Percentiles rank a stretch among this genome's conserved stretches.
Evolutionary conservation across 2,888 invertebrate genomes (phyloP).

Genomic region (Apamea epomidion): DNA sequence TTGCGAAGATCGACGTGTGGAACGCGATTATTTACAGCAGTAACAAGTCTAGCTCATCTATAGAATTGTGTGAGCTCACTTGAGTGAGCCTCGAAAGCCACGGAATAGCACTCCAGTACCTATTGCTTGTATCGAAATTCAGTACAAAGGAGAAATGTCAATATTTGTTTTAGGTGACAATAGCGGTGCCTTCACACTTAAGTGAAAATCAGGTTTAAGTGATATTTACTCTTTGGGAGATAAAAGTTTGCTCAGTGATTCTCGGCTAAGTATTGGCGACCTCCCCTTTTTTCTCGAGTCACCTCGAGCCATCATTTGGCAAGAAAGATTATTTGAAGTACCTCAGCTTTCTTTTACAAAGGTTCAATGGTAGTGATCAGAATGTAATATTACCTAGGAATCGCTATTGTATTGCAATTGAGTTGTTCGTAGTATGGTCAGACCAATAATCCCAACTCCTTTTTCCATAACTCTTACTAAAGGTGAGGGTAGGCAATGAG

Average conservation of each 20-base stretch:
- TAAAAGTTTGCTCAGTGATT: conserved; percentile 35
- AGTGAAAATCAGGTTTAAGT: conserved; percentile 50
- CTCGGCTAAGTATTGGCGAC: conserved; percentile 1
- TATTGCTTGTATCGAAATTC: conserved; percentile 19
- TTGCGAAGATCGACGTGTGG: background rate
- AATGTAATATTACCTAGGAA: background rate
- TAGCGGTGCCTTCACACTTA: conserved; percentile 34
- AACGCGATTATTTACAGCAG: background rate
- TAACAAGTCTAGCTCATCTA: background rate
- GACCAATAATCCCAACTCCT: background rate
- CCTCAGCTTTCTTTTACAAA: background rate
- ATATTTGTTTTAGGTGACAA: conserved; percentile 37
- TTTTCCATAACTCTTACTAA: conserved; percentile 1
- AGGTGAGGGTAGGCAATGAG: background rate
- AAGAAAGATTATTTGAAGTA: conserved; percentile 1
- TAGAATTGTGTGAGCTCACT: background rate
- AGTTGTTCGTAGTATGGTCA: background rate
- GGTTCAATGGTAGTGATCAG: background rate
- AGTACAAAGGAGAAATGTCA: conserved; percentile 30
- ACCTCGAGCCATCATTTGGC: conserved; percentile 2
- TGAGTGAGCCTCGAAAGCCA: background rate
- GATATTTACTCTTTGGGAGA: conserved; percentile 35
- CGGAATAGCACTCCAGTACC: background rate
- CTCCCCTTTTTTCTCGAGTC: background rate
- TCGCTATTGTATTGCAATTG: background rate